These are phyloP conservation scores for Anser brachyrhynchus DNA, from an alignment of 2,113 vertebrate species.

Conservation along the genomic window DNA sequence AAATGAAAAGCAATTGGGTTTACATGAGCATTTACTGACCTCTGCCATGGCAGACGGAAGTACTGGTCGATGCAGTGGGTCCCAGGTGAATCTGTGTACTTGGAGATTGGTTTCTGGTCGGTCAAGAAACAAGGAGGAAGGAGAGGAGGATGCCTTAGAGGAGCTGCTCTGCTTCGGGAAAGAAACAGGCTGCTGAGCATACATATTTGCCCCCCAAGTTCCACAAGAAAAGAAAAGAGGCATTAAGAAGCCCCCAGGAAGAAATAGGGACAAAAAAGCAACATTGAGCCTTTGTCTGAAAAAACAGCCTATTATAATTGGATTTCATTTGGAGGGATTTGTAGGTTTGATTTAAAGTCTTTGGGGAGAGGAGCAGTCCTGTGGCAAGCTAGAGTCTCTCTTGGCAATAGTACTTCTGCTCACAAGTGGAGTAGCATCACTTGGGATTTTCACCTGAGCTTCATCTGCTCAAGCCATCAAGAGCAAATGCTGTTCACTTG, in stretches of 20 bases:
- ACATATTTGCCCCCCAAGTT: not conserved
- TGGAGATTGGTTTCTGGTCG: not conserved
- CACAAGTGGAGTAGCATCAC: not conserved
- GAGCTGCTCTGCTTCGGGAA: not conserved
- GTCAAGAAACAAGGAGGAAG: not conserved
- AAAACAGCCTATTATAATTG: not conserved
- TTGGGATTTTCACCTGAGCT: not conserved
- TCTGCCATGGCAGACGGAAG: not conserved
- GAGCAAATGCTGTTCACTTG: not conserved
- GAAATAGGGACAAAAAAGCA: not conserved
- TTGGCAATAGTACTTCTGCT: not conserved
- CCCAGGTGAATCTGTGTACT: not conserved
- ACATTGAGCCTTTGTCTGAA: not conserved
- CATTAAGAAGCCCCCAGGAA: not conserved
- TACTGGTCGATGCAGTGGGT: fast-evolving
- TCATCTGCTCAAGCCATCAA: not conserved
- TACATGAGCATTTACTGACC: not conserved
- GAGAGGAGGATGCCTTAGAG: not conserved
- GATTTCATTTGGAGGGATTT: not conserved
- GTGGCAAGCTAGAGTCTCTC: not conserved
- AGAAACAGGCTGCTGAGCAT: not conserved
- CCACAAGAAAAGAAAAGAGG: not conserved
- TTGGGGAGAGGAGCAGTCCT: not conserved
- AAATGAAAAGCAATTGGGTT: not conserved
- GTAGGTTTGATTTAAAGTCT: not conserved